Base-by-base conservation (phyloP, 2,113 vertebrate genomes). In the Plestiodon gilberti region DNA sequence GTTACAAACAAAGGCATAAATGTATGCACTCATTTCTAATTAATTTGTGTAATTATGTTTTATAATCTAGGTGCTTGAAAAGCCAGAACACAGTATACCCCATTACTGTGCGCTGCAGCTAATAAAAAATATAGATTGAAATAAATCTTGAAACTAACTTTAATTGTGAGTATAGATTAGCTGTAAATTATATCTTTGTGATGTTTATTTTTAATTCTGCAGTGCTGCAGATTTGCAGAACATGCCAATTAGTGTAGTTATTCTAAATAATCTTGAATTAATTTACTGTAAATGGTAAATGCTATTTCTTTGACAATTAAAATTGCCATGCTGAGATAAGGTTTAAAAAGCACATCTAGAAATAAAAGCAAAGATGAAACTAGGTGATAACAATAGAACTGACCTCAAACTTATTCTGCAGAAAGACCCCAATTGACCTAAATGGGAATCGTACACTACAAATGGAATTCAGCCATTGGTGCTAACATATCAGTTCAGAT, bases 131-230 rank as follows among this genome's bases (percentile, higher is more conserved):
- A 97, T 96, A 95, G 95, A 92, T 95, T 95, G 96, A 97, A 96
- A 96, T 96, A 96, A 89, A 96, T 96, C 95, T 96, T 94, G 93
- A 95, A 96, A 94, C 90, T 93, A 89, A 94, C 91, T 95, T 95
- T 93, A 96, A 35, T 96, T 95, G 95, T 96, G 96, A 96, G 92
- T 96, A 96, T 96, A 93, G 96, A 95, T 96, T 96, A 95, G 94
- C 93, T 96, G 94, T 95, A 96, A 96, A 94, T 96, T 91, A 93
- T 96, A 95, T 96, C 95, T 97, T 95, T 96, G 96, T 96, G 95
- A 92, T 95, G 95, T 96, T 97, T 97, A 95, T 96, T 97, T 97
- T 96, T 95, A 97, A 96, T 96, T 97, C 95, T 96, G 96, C 96
- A 96, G 35, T 94, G 93, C 94, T 96, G 95, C 96, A 96, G 93